phyloP scores from a whole-genome alignment of 2,113 vertebrate genomes.

The Odobenus rosmarus region DNA sequence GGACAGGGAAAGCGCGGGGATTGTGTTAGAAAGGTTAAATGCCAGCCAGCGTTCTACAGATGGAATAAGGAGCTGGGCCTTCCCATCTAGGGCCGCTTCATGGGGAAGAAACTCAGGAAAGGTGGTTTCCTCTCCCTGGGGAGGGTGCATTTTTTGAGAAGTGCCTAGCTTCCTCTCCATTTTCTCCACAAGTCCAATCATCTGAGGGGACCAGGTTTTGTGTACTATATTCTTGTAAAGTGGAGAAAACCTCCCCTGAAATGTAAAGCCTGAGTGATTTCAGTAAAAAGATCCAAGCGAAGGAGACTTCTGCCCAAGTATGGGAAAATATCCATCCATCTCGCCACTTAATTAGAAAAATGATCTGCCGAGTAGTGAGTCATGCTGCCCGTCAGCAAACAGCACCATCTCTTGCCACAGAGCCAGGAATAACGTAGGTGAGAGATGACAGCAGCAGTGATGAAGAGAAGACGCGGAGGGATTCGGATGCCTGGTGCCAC shows the following conservation, averaged over 20 bases:
- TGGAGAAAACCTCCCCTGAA: conserved; percentile 34
- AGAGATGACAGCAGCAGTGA: conserved; percentile 16
- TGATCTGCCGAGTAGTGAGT: conserved; percentile 62
- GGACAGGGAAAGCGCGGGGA: not conserved
- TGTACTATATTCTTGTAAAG: not conserved
- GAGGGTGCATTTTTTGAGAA: conserved; percentile 9
- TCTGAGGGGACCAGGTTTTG: not conserved
- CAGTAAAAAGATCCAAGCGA: conserved; percentile 64
- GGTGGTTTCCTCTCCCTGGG: not conserved
- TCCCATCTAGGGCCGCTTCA: conserved; percentile 17
- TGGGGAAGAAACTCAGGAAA: conserved; percentile 11
- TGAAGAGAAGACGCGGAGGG: not conserved
- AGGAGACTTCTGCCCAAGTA: conserved; percentile 68
- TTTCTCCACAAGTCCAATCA: not conserved
- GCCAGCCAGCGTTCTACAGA: not conserved
- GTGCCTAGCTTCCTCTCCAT: not conserved
- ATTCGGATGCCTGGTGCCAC: not conserved
- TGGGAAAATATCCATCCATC: conserved; percentile 67
- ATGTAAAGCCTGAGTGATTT: conserved; percentile 64
- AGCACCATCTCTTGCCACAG: not conserved
- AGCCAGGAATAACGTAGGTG: not conserved
- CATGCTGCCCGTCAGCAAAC: conserved; percentile 60
- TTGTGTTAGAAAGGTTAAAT: conserved; percentile 19
- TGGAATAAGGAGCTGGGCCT: not conserved
- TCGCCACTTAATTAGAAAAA: conserved; percentile 72